Conservation (phyloP, 2,888 invertebrate genomes). For the Netelia virgata region DNA sequence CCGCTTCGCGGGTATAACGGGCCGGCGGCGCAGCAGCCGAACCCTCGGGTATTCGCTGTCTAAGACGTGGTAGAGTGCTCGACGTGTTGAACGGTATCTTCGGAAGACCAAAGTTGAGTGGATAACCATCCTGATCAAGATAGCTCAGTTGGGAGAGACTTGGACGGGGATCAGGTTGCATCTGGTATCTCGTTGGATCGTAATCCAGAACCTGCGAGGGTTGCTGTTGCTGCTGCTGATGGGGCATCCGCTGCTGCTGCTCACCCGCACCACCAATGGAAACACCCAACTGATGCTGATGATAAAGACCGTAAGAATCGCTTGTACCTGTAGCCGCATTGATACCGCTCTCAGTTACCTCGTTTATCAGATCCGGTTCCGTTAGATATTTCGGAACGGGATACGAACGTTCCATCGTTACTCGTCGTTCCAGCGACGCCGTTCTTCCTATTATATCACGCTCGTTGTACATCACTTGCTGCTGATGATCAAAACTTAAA, state of each 20-base stretch:
- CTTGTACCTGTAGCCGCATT: constrained; percentile 54
- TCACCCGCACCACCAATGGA: constrained; percentile 49
- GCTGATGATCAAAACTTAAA: constrained; percentile 85
- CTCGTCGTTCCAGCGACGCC: constrained; percentile 74
- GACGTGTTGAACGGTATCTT: constrained; percentile 89
- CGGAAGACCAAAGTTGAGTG: constrained; percentile 91
- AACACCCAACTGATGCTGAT: constrained; percentile 73
- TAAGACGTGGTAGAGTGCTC: constrained; percentile 91
- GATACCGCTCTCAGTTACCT: constrained; percentile 79
- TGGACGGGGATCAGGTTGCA: constrained; percentile 79
- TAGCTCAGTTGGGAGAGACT: constrained; percentile 85
- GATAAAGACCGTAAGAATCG: constrained; percentile 73
- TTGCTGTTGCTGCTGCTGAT: constrained; percentile 70
- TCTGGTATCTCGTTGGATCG: constrained; percentile 77
- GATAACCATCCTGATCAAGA: constrained; percentile 92
- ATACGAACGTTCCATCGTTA: constrained; percentile 74
- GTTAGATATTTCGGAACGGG: constrained; percentile 84
- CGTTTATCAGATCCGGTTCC: constrained; percentile 85
- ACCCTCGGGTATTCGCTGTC: constrained; percentile 85
- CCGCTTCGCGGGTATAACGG: constrained; percentile 89
- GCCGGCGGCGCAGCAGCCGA: constrained; percentile 86
- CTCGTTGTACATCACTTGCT: constrained; percentile 77
- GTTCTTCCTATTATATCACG: constrained; percentile 75
- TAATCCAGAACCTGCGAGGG: constrained; percentile 78
- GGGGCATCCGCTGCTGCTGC: constrained; percentile 53